These are phyloP conservation scores for Drosophila subobscura DNA, from an alignment of 1,140 invertebrate genomes.

Conservation along the genomic window DNA sequence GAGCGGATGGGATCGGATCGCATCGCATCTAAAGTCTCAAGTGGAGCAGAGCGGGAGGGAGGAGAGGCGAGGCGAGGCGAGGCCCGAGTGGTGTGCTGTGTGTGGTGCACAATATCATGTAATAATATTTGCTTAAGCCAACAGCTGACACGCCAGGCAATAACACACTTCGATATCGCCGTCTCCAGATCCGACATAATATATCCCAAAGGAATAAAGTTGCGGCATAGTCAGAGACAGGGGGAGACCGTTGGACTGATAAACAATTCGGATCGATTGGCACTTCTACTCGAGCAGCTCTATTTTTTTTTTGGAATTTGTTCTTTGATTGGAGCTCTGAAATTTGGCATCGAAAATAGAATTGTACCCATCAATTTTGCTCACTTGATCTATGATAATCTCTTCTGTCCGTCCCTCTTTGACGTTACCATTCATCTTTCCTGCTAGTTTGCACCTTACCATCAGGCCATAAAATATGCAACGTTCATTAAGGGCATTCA, in stretches of 20 bases:
- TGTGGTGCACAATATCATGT: slow-evolving; percentile 60
- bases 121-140: slow-evolving; percentile 78
- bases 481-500: slow-evolving; percentile 40
- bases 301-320: too few relatives aligned
- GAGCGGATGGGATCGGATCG: slow-evolving; percentile 20
- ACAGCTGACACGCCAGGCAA: slow-evolving; percentile 70
- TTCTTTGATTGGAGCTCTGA: too few relatives aligned
- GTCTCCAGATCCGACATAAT: slow-evolving; percentile 16
- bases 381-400: too few relatives aligned
- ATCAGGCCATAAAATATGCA: neutral
- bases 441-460: neutral
- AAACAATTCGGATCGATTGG: too few relatives aligned
- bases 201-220: slow-evolving; percentile 35
- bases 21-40: too few relatives aligned
- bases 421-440: neutral
- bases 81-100: neutral
- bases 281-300: too few relatives aligned
- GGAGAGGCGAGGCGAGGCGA: too few relatives aligned
- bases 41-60: too few relatives aligned
- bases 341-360: too few relatives aligned
- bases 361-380: too few relatives aligned
- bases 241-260: neutral
- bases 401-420: neutral
- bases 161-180: slow-evolving; percentile 37
- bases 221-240: slow-evolving; percentile 6